A percentile compares a stretch with the other conserved stretches of the same genome.
These are phyloP conservation scores for Aplochiton taeniatus DNA, from an alignment of 2,797 vertebrate genomes.

Conservation along the genomic window DNA sequence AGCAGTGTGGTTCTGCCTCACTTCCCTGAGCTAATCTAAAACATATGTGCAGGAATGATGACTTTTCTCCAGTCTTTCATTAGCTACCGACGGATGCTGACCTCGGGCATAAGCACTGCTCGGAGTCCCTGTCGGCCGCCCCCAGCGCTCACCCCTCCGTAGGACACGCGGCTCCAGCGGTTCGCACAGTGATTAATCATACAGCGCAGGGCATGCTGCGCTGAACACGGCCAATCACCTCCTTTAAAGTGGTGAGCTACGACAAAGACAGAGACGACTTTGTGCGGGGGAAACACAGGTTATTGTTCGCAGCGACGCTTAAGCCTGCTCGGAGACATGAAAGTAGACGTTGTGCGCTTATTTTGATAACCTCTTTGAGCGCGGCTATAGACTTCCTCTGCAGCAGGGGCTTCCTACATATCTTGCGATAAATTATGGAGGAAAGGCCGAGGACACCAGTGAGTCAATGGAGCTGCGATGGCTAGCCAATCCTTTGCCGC, in stretches of 20 bases:
- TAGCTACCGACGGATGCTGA: constrained; percentile 60
- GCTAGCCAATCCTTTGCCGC: too few relatives aligned
- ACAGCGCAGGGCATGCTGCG: constrained; percentile 56
- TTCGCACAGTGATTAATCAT: constrained; percentile 77
- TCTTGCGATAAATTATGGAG: too few relatives aligned
- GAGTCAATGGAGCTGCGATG: too few relatives aligned
- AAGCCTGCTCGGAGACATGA: constrained; percentile 56
- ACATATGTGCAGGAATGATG: constrained; percentile 65
- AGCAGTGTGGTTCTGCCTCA: constrained; percentile 54
- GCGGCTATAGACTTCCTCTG: constrained; percentile 53
- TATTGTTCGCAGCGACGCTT: constrained; percentile 67
- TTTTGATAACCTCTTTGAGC: constrained; percentile 68
- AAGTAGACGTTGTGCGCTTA: constrained; percentile 65
- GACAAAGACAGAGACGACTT: constrained; percentile 72
- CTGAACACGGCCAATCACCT: constrained; percentile 55
- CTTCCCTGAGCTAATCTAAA: constrained; percentile 65
- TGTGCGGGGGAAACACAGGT: constrained; percentile 68
- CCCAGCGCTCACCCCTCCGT: constrained; percentile 33
- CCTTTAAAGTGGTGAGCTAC: constrained; percentile 47
- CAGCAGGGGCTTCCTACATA: constrained; percentile 59
- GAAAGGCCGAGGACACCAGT: too few relatives aligned
- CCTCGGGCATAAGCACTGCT: constrained; percentile 43
- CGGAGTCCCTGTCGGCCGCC: constrained; percentile 42
- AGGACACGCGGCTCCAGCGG: constrained; percentile 50
- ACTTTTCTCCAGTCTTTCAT: constrained; percentile 55